These are phyloP conservation scores for Labeo catla DNA, from an alignment of 2,113 vertebrate genomes.

Conservation along the genomic window DNA sequence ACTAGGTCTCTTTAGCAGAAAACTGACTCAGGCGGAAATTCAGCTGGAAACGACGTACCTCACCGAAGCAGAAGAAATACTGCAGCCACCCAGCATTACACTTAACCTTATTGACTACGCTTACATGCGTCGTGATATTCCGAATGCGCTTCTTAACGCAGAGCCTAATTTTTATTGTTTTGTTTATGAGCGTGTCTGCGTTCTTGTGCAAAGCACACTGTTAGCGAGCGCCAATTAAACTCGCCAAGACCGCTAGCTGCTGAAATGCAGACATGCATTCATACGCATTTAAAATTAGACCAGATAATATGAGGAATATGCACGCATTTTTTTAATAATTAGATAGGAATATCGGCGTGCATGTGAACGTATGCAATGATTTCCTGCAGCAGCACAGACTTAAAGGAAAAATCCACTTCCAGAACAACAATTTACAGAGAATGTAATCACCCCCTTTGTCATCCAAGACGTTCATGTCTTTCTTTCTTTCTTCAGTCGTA, in stretches of 20 bases:
- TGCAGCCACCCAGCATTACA: constrained; percentile 69
- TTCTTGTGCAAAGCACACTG: background rate
- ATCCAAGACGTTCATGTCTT: too few species aligned
- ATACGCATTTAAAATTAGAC: background rate
- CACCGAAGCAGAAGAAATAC: constrained; percentile 68
- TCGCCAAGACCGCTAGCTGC: background rate
- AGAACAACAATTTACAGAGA: too few species aligned
- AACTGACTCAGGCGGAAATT: constrained; percentile 62
- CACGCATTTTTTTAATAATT: background rate
- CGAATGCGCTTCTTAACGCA: background rate
- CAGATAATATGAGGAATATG: background rate
- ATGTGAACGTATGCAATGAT: constrained; percentile 30
- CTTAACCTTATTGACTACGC: constrained; percentile 69
- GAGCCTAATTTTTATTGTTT: constrained; percentile 28
- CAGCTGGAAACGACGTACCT: constrained; percentile 60
- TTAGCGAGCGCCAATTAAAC: constrained; percentile 25
- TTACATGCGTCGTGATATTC: constrained; percentile 39
- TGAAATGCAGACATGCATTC: constrained; percentile 3
- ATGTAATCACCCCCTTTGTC: too few species aligned
- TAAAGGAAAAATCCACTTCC: background rate
- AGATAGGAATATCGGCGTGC: background rate
- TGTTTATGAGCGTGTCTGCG: constrained; percentile 3
- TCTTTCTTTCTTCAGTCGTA: too few species aligned
- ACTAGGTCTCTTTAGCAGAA: constrained; percentile 61
- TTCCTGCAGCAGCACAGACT: constrained; percentile 37